Conservation (phyloP, 2,797 vertebrate species). For the Platalea minor region DNA sequence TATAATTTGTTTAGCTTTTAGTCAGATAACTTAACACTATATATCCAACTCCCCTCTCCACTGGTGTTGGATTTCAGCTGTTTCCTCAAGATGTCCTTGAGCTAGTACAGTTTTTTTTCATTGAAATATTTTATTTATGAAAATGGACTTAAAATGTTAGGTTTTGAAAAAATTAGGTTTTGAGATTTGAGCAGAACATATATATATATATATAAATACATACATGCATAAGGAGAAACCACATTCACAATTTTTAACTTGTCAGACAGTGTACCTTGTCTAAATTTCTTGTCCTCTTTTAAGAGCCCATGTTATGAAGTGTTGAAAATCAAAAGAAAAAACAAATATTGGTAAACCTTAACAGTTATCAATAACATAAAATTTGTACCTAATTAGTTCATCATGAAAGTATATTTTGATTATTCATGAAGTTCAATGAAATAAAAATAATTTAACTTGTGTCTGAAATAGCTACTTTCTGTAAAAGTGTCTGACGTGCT, state of each 20-base stretch:
- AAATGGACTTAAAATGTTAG: not conserved
- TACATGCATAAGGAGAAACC: not conserved
- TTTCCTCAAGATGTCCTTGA: not conserved
- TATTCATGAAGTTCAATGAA: not conserved
- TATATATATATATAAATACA: too few relatives aligned
- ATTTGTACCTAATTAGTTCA: not conserved
- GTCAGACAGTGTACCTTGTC: not conserved
- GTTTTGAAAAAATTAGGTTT: not conserved
- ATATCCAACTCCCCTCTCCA: too few relatives aligned
- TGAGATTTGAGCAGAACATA: not conserved
- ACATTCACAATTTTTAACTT: not conserved
- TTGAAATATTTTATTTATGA: not conserved
- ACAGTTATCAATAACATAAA: not conserved
- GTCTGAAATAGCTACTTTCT: not conserved
- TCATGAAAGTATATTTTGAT: not conserved
- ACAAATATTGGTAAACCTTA: not conserved
- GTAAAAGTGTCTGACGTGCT: not conserved
- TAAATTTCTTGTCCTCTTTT: not conserved
- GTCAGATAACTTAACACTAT: not conserved
- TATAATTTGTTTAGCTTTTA: not conserved
- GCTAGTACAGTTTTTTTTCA: not conserved
- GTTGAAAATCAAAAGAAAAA: not conserved
- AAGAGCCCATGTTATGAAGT: not conserved
- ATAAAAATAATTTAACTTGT: not conserved
- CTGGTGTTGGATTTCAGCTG: not conserved